These are phyloP conservation scores for Drosophila micromelanica DNA, from an alignment of 1,140 invertebrate species.

Conservation along the genomic window DNA sequence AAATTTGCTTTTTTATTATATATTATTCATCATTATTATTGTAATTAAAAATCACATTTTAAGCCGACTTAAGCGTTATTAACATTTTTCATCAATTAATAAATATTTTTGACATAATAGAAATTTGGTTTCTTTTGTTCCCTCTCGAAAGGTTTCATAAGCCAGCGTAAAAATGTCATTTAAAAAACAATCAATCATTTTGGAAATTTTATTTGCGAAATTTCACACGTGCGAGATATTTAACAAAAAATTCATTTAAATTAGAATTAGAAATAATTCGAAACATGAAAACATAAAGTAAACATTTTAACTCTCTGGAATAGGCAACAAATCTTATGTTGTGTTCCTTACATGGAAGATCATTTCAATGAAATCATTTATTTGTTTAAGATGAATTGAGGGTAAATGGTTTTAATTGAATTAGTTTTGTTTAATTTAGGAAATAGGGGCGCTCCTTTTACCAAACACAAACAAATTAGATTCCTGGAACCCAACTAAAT, in stretches of 20 bases:
- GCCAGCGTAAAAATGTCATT: not conserved
- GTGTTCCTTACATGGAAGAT: slow-evolving; percentile 9
- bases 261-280: not conserved
- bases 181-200: slow-evolving; percentile 6
- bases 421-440: slow-evolving; percentile 15
- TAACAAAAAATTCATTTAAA: not conserved
- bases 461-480: slow-evolving; percentile 8
- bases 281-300: not conserved
- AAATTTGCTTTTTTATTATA: too few species aligned
- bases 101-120: not conserved
- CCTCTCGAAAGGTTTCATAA: not conserved
- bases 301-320: not conserved
- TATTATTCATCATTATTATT: too few species aligned
- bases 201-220: too few species aligned
- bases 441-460: slow-evolving; percentile 10
- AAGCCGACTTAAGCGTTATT: not conserved
- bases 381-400: slow-evolving; percentile 22
- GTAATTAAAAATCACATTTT: not conserved
- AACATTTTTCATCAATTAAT: not conserved
- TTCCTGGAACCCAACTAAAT: slow-evolving; percentile 20
- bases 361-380: not conserved
- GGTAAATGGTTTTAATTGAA: not conserved
- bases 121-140: too few species aligned
- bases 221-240: too few species aligned
- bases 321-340: not conserved